Evolutionary conservation across 1,140 invertebrate species (phyloP).

Genomic region (Caligus rogercresseyi): DNA sequence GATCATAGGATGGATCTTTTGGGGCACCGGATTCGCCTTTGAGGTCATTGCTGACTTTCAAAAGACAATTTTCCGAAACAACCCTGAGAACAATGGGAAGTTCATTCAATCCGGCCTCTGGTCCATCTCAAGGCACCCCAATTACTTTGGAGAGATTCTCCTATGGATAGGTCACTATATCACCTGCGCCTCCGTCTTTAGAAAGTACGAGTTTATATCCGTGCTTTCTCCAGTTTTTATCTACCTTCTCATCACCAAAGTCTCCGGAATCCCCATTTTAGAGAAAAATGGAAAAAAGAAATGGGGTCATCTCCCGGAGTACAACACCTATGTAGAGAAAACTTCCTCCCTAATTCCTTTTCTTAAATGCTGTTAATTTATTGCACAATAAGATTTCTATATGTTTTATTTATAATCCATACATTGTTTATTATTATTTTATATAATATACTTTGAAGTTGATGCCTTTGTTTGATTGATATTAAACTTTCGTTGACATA

Average conservation of each 20-base stretch:
- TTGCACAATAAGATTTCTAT: not conserved
- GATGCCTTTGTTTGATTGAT: not conserved
- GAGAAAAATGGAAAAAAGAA: conserved; percentile 37
- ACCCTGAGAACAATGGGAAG: conserved; percentile 50
- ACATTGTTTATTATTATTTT: no score
- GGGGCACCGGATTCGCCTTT: conserved; percentile 57
- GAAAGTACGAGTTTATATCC: conserved; percentile 45
- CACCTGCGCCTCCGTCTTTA: conserved; percentile 65
- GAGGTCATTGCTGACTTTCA: conserved; percentile 79
- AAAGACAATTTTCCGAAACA: conserved; percentile 69
- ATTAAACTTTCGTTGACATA: not conserved
- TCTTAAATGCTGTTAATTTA: conserved; percentile 3
- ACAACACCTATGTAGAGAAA: conserved; percentile 22
- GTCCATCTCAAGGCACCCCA: conserved; percentile 74
- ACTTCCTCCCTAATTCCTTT: conserved; percentile 24
- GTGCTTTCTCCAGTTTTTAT: conserved; percentile 74
- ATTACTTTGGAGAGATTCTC: conserved; percentile 85
- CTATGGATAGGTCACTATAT: conserved; percentile 86
- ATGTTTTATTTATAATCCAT: not conserved
- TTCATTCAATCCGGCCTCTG: conserved; percentile 48
- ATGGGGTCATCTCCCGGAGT: conserved; percentile 23
- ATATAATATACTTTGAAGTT: not conserved
- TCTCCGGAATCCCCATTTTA: conserved; percentile 64
- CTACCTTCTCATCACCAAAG: conserved; percentile 64
- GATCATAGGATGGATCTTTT: conserved; percentile 61